A percentile compares a stretch with the other conserved stretches of the same genome.
These are phyloP conservation scores for Lasioglossum leucozonium DNA, from an alignment of 2,888 invertebrate genomes.

Conservation along the genomic window DNA sequence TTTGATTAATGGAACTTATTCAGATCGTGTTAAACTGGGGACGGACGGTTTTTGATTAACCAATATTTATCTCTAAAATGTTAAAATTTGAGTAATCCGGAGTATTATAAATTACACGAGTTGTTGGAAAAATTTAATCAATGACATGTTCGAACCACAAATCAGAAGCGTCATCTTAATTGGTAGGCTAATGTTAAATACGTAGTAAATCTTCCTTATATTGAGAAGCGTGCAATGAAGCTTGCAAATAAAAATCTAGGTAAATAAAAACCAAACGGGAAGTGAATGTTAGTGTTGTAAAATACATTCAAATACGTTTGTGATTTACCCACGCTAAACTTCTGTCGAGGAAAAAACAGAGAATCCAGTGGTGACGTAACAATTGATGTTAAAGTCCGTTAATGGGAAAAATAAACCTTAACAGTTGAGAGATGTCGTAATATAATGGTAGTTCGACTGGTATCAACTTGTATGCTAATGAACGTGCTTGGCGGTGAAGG, in stretches of 20 bases:
- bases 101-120: not conserved
- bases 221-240: not conserved
- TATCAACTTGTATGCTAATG: conserved; percentile 71
- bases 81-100: not conserved
- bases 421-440: conserved; percentile 16
- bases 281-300: not conserved
- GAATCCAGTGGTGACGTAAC: not conserved
- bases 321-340: not conserved
- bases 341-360: not conserved
- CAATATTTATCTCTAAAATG: not conserved
- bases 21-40: too few relatives aligned
- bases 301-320: not conserved
- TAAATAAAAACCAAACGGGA: not conserved
- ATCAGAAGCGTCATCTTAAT: not conserved
- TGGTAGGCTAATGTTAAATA: not conserved
- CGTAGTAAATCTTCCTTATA: not conserved
- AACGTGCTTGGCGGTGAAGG: conserved; percentile 54
- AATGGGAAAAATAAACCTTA: conserved; percentile 47
- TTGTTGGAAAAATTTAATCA: too few relatives aligned
- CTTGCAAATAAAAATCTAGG: not conserved
- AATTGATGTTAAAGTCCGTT: conserved; percentile 18
- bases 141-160: not conserved
- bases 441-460: conserved; percentile 46
- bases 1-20: not conserved
- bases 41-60: not conserved